Evolutionary conservation across 2,888 invertebrate species (phyloP).

Genomic region (Platycheirus albimanus): DNA sequence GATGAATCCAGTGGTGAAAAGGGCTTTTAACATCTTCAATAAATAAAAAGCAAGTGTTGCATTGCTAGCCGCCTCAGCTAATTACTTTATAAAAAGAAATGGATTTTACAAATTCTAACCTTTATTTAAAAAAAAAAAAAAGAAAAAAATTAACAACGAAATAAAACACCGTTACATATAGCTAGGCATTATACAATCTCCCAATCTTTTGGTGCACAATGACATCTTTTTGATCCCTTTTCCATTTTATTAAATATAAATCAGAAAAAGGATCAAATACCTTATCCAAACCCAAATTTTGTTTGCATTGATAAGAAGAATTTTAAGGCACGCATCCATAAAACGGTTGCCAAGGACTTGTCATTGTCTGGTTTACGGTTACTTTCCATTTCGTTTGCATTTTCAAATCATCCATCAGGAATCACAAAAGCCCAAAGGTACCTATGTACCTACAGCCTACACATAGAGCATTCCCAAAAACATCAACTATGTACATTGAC

Average conservation of each 20-base stretch:
- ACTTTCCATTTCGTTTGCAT: slow-evolving; percentile 28
- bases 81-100: slow-evolving; percentile 60
- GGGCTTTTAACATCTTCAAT: too few relatives aligned
- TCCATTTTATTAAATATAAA: slow-evolving; percentile 54
- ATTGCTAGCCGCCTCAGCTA: slow-evolving; percentile 20
- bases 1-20: too few relatives aligned
- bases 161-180: background rate
- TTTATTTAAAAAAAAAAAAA: too few relatives aligned
- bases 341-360: slow-evolving; percentile 44
- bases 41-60: background rate
- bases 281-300: background rate
- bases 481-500: slow-evolving; percentile 24
- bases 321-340: slow-evolving; percentile 37
- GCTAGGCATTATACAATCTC: background rate
- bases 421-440: slow-evolving; percentile 5
- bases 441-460: background rate
- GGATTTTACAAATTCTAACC: slow-evolving; percentile 53
- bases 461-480: background rate
- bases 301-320: slow-evolving; percentile 47
- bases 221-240: slow-evolving; percentile 61
- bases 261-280: slow-evolving; percentile 65
- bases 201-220: slow-evolving; percentile 49
- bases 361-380: slow-evolving; percentile 38
- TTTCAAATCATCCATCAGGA: slow-evolving; percentile 24
- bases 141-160: background rate